Base-by-base conservation (phyloP, 2,113 vertebrate species). In the Ophthalmolycus amberensis region DNA sequence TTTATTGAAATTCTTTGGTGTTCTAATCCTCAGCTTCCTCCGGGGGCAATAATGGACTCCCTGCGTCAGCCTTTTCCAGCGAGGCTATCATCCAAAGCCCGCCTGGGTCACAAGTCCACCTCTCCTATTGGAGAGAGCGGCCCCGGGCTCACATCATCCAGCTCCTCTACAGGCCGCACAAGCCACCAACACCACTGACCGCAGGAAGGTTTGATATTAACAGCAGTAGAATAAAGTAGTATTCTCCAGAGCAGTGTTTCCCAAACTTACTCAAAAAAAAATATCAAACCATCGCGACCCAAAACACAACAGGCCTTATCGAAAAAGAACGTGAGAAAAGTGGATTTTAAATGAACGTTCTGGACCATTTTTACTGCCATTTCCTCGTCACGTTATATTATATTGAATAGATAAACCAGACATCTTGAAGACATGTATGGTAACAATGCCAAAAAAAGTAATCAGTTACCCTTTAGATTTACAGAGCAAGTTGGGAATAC, bases 11-110 rank as follows among this genome's bases (percentile, higher is more conserved):
- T 95, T 95, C 94, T 96, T 95, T 96, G 94, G 94, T 94, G 94
- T 95, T 94, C 93, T 96, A 96, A 96, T 96, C 95, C 95, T 94
- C 94, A 89, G 95, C 95, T 96, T 96, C 95, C 95, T 96, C 95
- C 90, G 84, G 88, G 92, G 87, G 88, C 91, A 95, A 95, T 95
- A 95, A 96, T 95, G 92, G 94, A 94, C 94, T 95, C 93, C 91
- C 92, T 89, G 90, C 91, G 87, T 94, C 92, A 93, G 95, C 93
- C 95, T 95, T 95, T 95, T 96, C 92, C 95, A 96, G 95, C 81
- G 59, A 72, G 90, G 91, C 90, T 87, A 91, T 92, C 88, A 84
- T 93, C 93, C 86, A 75, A 34, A 88, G 85, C 86, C 76, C 60
- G 90, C 88, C 88, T 80, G 89, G 93, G 93, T 95, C 94, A 94